Evolutionary conservation across 1,140 invertebrate species (phyloP), one percentile per base, ranked within the genome.

Genomic region (Papilio helenus): DNA sequence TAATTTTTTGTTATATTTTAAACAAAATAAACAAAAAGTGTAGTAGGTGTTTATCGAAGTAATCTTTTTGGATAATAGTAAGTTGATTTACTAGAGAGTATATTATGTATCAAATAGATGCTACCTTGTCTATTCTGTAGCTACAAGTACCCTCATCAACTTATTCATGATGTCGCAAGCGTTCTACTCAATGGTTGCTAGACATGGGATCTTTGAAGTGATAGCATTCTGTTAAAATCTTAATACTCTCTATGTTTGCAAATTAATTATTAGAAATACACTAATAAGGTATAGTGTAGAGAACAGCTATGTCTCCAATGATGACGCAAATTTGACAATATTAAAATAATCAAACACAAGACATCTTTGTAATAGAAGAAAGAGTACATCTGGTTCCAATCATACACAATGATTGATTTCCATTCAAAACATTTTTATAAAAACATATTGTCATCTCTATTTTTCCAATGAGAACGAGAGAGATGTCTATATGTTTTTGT

Each of bases 91-190:
- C 23, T 12, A 26, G 1, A 61, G 58, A 61, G 23, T 26, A 26
- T 61, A 12, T 26, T 20, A 58, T 61, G 18, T 61, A 26, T 61
- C 23, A 61, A 5, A 61, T 9, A 61, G 9, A 3, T 61, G 20
- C 29, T 61, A 61, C 58, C 23, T 61, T 61, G 20, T 14, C 9
- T 10, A 10, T 23, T 58, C 20, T 61, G 3, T 61, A 61, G 58
- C 10, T 65, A 68, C 26, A 29, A 68, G 14, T 26, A 68, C 61
- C 61, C 61, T 68, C 61, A 29, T 68, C 61, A 68, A 68, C 26
- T 7, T 68, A 68, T 26, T 61, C 58, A 61, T 68, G 26, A 34
- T 61, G 14, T 29, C 23, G 12, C 26, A 68, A 29, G 26, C 23
- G 12, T 65, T 65, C 23, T 7, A 29, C 14, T 26, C 26, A 29